A percentile compares a stretch with the other conserved stretches of the same genome.
phyloP scores from a whole-genome alignment of 1,140 invertebrate species.

The Brachionus rubens region DNA sequence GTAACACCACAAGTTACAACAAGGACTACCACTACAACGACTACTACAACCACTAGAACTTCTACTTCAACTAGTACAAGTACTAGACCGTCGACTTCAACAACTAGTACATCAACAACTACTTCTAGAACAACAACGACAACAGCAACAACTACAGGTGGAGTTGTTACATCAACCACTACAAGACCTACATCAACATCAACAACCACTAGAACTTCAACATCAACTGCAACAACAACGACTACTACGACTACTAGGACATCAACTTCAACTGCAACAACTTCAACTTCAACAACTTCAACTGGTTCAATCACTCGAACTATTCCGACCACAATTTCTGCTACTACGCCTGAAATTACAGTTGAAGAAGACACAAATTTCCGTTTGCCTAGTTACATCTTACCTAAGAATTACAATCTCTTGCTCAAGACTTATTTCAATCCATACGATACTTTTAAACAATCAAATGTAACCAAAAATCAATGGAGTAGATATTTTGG shows the following conservation, averaged over 20 bases:
- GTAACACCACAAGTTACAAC: conserved; percentile 58
- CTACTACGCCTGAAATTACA: background rate
- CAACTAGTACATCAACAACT: conserved; percentile 53
- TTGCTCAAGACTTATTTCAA: conserved; percentile 31
- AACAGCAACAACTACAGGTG: conserved; percentile 56
- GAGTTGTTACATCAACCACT: no score
- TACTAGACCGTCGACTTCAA: conserved; percentile 51
- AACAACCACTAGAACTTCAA: conserved; percentile 49
- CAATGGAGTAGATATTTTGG: background rate
- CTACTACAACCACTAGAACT: conserved; percentile 60
- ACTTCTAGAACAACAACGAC: conserved; percentile 52
- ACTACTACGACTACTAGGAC: conserved; percentile 14
- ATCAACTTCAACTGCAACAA: conserved; percentile 45
- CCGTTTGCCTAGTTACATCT: background rate
- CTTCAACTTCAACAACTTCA: background rate
- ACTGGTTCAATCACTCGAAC: conserved; percentile 42
- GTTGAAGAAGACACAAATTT: background rate
- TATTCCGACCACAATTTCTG: background rate
- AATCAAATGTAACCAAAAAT: background rate
- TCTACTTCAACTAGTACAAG: conserved; percentile 62
- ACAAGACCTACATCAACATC: conserved; percentile 61
- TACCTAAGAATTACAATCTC: background rate
- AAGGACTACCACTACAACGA: conserved; percentile 50
- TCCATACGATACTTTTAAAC: conserved; percentile 2
- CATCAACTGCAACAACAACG: background rate